These are phyloP conservation scores for Drosophila melanica DNA, from an alignment of 1,140 invertebrate species.

Conservation along the genomic window DNA sequence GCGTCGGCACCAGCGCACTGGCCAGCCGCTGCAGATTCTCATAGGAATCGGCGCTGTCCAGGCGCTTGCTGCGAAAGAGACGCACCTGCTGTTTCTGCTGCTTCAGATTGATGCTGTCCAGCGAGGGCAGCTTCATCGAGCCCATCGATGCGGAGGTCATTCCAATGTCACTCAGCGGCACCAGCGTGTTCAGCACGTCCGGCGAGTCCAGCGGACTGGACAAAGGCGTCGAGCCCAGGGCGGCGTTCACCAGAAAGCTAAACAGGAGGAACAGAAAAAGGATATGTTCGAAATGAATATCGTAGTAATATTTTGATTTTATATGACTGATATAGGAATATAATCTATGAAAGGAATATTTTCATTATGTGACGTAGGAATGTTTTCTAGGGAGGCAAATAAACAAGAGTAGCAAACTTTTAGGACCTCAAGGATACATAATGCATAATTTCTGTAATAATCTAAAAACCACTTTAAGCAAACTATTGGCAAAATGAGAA, in stretches of 20 bases:
- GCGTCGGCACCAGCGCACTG: conserved; percentile 69
- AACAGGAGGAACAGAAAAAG: background rate
- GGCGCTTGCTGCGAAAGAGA: conserved; percentile 80
- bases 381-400: no score
- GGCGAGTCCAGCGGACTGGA: conserved; percentile 88
- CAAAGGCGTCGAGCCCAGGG: conserved; percentile 85
- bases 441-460: no score
- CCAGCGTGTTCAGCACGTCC: conserved; percentile 83
- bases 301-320: no score
- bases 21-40: conserved; percentile 81
- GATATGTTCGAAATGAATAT: background rate
- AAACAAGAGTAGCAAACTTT: no score
- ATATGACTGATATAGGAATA: no score
- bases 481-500: no score
- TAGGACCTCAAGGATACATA: no score
- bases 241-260: conserved; percentile 87
- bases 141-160: conserved; percentile 79
- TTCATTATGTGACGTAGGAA: no score
- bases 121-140: conserved; percentile 81
- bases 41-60: conserved; percentile 77
- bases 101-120: conserved; percentile 82
- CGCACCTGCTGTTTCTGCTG: conserved; percentile 81
- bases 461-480: no score
- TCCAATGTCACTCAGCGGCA: conserved; percentile 81
- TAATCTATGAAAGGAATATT: no score